Conservation (phyloP, 1,140 invertebrate genomes). For the Nylanderia fulva region DNA sequence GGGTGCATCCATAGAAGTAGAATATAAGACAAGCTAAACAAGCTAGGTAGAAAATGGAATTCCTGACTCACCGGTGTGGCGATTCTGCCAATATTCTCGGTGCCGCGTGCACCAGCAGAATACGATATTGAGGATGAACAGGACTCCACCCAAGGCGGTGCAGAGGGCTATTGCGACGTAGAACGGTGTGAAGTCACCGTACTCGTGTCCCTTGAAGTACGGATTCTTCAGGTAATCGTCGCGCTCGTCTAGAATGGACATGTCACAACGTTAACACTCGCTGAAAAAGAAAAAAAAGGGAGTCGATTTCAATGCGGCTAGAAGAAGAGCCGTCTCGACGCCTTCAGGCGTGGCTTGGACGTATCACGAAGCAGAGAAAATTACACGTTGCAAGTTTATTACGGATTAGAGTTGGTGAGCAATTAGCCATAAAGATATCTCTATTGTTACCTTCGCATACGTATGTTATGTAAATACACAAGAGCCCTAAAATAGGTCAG, state of each 20-base stretch:
- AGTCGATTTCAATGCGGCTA: conserved; percentile 41
- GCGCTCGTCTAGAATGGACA: conserved; percentile 89
- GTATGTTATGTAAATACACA: neutral
- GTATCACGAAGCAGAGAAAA: neutral
- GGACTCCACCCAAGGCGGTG: conserved; percentile 88
- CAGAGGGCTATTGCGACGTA: conserved; percentile 93
- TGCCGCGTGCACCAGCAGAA: conserved; percentile 93
- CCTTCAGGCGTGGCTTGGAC: conserved; percentile 36
- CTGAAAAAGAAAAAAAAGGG: conserved; percentile 80
- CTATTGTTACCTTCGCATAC: neutral
- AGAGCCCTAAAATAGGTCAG: neutral
- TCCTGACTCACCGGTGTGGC: conserved; percentile 90
- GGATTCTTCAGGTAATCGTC: conserved; percentile 89
- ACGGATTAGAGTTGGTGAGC: too few relatives aligned
- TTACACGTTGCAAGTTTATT: neutral
- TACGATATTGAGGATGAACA: conserved; percentile 91
- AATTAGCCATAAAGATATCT: too few relatives aligned
- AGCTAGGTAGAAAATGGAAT: neutral
- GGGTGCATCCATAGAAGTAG: neutral
- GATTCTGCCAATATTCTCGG: conserved; percentile 92
- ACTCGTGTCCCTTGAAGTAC: conserved; percentile 88
- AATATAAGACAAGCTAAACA: neutral
- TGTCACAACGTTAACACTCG: conserved; percentile 82
- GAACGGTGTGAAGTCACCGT: conserved; percentile 90
- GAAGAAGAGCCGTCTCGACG: neutral